Base-by-base conservation (phyloP, 2,888 invertebrate species). In the Lithophane semibrunnea region DNA sequence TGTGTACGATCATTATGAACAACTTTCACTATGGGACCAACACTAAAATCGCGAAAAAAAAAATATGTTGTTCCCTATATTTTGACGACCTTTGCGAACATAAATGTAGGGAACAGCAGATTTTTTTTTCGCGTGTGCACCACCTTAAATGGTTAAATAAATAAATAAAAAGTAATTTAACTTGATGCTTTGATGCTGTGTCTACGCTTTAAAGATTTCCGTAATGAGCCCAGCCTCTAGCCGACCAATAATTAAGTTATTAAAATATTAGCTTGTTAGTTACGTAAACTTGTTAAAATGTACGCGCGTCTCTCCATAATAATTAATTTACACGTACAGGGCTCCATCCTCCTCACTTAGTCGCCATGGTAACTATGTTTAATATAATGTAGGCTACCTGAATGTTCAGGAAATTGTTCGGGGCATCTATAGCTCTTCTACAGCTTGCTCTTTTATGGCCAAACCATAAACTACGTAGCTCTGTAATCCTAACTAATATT, bases 231-330 rank as follows among this genome's bases (percentile, higher is more conserved):
- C 47, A 56, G 21, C 37, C 24, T 58, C n/a, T 37, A 42, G 18
- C 29, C 56, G 1, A 61, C 52, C 52, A 12, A 63, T 76, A 82
- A 63, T 80, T 52, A 13, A 63, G 24, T 82, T 52, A 56, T n/a
- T 18, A 54, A 81, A 82, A 72, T 29, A 29, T 29, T 29, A 29
- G 29, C 29, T 29, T 69, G 8, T 56, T 60, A 24, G 18, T 24
- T 66, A 73, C 65, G 42, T 72, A 44, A 80, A 56, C 56, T 70
- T 72, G 8, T 64, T 75, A 65, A 47, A 64, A 37, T 64, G 1
- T 47, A 29, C 29, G 42, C 16, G 37, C 29, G 54, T 58, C n/a
- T 58, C 21, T 52, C 24, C 42, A 64, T 47, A 29, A 63, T 49
- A 29, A 65, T 71, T 65, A 61, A 47, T 63, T 44, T 63, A 47